Evolutionary conservation across 2,888 invertebrate genomes (phyloP).

Genomic region (Leptothorax acervorum): DNA sequence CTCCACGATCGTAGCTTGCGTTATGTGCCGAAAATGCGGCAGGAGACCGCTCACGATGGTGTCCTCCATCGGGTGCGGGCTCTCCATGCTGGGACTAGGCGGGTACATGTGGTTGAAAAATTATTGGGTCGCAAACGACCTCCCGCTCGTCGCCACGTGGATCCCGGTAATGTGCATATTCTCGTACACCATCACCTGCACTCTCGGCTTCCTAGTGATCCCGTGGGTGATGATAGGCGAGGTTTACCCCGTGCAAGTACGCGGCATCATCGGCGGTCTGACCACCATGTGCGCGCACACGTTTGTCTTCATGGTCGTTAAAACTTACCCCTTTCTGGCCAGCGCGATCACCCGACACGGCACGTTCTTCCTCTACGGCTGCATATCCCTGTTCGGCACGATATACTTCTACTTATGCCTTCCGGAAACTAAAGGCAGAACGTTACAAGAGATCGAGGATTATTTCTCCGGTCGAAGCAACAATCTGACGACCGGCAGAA

Average conservation of each 20-base stretch:
- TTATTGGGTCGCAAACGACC: conserved; percentile 86
- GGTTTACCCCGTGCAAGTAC: conserved; percentile 89
- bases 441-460: conserved; percentile 90
- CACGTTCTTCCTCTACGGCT: conserved; percentile 88
- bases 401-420: conserved; percentile 89
- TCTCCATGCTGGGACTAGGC: conserved; percentile 88
- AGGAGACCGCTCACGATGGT: conserved; percentile 89
- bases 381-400: conserved; percentile 87
- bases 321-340: conserved; percentile 88
- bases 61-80: conserved; percentile 88
- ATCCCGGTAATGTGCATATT: conserved; percentile 89
- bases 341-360: conserved; percentile 87
- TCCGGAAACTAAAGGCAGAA: conserved; percentile 90
- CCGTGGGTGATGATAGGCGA: conserved; percentile 93
- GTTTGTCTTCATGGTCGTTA: conserved; percentile 90
- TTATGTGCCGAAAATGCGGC: conserved; percentile 88
- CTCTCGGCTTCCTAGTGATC: conserved; percentile 89
- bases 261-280: conserved; percentile 89
- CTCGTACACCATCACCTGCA: conserved; percentile 88
- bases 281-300: conserved; percentile 89
- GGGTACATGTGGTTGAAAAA: conserved; percentile 88
- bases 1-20: conserved; percentile 89
- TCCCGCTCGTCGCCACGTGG: conserved; percentile 86
- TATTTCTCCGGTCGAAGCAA: conserved; percentile 89
- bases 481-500: conserved; percentile 84